Base-by-base conservation (phyloP, 2,888 invertebrate genomes). In the Leptopilina drosophilae region DNA sequence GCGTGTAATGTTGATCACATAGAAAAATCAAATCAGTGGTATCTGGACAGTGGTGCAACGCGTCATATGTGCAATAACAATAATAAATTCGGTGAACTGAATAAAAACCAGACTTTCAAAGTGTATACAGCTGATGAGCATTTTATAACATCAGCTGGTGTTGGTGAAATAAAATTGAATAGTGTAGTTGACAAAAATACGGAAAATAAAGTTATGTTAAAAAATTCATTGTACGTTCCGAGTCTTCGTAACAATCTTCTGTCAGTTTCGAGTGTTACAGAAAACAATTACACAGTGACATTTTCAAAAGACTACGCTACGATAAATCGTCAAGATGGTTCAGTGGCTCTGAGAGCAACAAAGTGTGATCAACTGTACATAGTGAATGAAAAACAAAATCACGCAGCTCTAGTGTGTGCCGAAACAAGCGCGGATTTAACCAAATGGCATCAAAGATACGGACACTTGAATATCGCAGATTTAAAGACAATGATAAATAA, bases 261-360 rank as follows among this genome's bases (percentile, higher is more conserved):
- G 64, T 88, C 86, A 53, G 87, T 87, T 42, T 85, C 83, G 66
- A 78, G 67, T 15, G 85, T 87, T 77, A 86, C 85, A 12, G 81
- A 85, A 65, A 83, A 85, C 66, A 80, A 81, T 46, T 85, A 83
- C 65, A 77, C 83, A 67, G 83, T 87, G 12, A 81, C 62, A 20
- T 87, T 87, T 77, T 65, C 49, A 12, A 59, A 80, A 80, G 76
- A 87, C 20, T 80, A 77, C 33, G 87, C 84, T 6, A 73, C 75
- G 6, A 81, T 88, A 40, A 82, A 78, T 15, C 84, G 85, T 26
- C 33, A 11, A 9, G 64, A 82, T 20, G 81, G 80, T 9, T 73
- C 82, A 8, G 53, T 78, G 40, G 79, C 40, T 11, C n/a, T 81
- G 7, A 79, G 20, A 11, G 81, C 82, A 7, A 75, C 56, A 14